A percentile compares a stretch with the other conserved stretches of the same genome.
phyloP scores from a whole-genome alignment of 2,888 invertebrate species.

The Spisula solida region DNA sequence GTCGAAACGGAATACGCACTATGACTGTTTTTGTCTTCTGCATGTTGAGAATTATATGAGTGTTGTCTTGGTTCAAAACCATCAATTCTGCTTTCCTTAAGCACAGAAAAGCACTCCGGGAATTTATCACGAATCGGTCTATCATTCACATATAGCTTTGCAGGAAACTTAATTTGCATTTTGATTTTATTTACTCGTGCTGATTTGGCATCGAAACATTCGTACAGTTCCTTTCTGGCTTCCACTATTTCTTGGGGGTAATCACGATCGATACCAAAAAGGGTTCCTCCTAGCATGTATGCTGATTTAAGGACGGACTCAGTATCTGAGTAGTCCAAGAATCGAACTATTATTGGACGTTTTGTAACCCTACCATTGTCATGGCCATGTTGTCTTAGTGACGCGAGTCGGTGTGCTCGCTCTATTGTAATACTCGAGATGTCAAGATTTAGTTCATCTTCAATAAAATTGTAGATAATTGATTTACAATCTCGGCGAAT shows the following conservation, averaged over 20 bases:
- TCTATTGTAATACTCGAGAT: background rate
- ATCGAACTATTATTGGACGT: no score
- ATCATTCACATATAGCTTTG: background rate
- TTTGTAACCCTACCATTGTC: background rate
- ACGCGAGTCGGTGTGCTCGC: background rate
- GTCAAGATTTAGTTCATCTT: background rate
- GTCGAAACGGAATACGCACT: no score
- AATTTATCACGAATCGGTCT: background rate
- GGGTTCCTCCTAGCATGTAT: background rate
- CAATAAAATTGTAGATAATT: background rate
- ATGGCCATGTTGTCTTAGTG: background rate
- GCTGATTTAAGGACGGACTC: background rate
- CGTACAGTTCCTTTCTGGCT: no score
- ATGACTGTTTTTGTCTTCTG: no score
- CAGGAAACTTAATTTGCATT: background rate
- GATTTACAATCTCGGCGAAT: background rate
- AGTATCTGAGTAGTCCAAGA: background rate
- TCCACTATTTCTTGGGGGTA: background rate
- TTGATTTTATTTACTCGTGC: no score
- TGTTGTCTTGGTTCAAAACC: no score
- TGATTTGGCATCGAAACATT: no score
- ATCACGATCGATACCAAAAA: no score
- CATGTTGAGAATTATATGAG: no score
- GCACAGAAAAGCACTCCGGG: no score
- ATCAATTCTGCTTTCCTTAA: no score